Evolutionary conservation across 2,888 invertebrate genomes (phyloP), one percentile per base, ranked within the genome.

Genomic region (Mesorhabditis spiculigera): DNA sequence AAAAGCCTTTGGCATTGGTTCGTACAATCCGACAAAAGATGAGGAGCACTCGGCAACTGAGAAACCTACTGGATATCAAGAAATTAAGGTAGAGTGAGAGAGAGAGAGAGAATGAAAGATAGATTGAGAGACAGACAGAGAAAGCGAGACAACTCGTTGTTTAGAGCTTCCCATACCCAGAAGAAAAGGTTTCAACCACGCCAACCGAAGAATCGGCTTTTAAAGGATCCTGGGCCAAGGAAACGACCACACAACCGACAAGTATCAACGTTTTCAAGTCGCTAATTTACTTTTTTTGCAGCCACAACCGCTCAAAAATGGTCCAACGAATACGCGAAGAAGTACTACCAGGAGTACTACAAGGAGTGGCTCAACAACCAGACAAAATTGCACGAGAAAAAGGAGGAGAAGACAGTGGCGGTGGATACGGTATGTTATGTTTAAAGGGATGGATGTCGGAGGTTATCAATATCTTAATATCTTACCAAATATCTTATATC

Each of bases 201-300:
- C n/a, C n/a, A n/a, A 50, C n/a, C 58, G 10, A 50, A 50, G 58
- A 50, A 50, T 10, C 58, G 58, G n/a, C 58, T 50, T 50, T 50
- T n/a, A 50, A 50, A n/a, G 58, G 58, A 50, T 50, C 58, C n/a
- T 50, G 58, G 58, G 28, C 28, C 28, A 28, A 28, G 28, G 58
- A 50, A n/a, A 50, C 58, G 10, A 50, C 58, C 58, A 50, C 58
- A 10, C 58, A 50, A 50, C n/a, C 58, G n/a, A 50, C 58, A 10
- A 50, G 10, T 13, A 50, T 1, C 1, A 28, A 28, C 28, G 28
- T 28, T 28, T 28, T 28, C 28, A 28, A 28, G 28, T 1, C 28
- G 28, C 28, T 28, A 1, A 28, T 28, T 28, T 28, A 28, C 28
- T 50, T 50, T 50, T 13, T 10, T 13, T 50, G n/a, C 8, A 50